Evolutionary conservation across 1,140 invertebrate species (phyloP), one percentile per base, ranked within the genome.

Genomic region (Hermatobates lingyangjiaoensis): DNA sequence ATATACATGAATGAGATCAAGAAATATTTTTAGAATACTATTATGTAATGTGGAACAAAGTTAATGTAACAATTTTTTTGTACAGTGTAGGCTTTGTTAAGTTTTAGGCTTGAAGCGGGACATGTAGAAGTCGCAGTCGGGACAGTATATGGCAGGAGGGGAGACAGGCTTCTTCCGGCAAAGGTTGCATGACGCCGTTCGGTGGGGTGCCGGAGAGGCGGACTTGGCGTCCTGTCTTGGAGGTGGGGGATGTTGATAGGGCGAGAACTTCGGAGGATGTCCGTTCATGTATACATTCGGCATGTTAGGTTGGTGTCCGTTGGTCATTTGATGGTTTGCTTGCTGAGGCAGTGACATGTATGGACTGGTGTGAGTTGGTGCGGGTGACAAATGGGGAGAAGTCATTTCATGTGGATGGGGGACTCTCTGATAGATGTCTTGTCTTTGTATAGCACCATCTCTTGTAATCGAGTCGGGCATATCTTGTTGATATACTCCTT

Each of bases 121-220:
- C 81, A 92, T 83, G 60, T 92, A 92, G 71, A 83, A 89, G 61
- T 89, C 83, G 66, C 87, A 92, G 63, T 90, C 86, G 15, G 78
- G 71, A 66, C 87, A 92, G 63, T 90, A 91, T 28, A 82, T 72
- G 12, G 79, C 76, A 0, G 82, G 77, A 24, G 80, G 74, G 3
- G 71, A 72, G 3, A 90, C 77, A 53, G 74, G 72, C 61, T 87
- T 85, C 61, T 90, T 88, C 24, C 84, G 71, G 63, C 87, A 92
- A 47, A 92, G 69, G 68, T 87, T 80, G 64, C 87, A 91, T 25
- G 71, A 71, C 10, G 67, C 65, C 1, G 64, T 65, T 56, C 69
- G 69, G 1, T 40, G 40, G 24, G 49, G 48, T 27, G 52, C 39
- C 18, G 48, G 54, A 38, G 39, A 50, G 2, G 46, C 34, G 38